Percentiles rank a stretch among this genome's conserved stretches.
Evolutionary conservation across 2,113 vertebrate genomes (phyloP).

Genomic region (Nansenia antarctica): DNA sequence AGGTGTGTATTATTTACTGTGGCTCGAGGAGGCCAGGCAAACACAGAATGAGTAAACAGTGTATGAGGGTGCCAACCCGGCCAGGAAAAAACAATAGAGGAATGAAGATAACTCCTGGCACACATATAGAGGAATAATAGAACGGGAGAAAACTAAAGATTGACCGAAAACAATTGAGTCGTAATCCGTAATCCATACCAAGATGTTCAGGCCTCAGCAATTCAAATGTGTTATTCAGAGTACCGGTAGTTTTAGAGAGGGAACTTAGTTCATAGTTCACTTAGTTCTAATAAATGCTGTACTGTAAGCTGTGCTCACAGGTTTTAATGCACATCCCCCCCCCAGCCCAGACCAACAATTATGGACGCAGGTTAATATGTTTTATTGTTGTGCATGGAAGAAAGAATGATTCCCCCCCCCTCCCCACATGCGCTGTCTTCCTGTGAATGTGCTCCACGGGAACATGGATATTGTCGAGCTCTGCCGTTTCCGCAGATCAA

Average conservation of each 20-base stretch:
- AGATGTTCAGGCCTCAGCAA: background rate
- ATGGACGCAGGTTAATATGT: background rate
- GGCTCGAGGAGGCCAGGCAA: constrained; percentile 24
- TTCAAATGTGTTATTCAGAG: background rate
- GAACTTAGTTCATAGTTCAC: background rate
- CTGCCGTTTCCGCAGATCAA: constrained; percentile 50
- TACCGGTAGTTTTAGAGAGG: background rate
- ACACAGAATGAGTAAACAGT: constrained; percentile 33
- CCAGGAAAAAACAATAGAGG: background rate
- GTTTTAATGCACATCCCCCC: background rate
- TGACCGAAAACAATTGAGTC: constrained; percentile 1
- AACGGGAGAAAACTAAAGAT: background rate
- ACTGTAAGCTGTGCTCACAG: constrained; percentile 4
- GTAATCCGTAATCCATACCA: background rate
- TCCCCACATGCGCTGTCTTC: background rate
- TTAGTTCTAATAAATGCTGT: background rate
- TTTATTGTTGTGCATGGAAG: background rate
- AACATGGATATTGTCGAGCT: constrained; percentile 45
- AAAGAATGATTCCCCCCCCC: background rate
- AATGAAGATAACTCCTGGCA: no score
- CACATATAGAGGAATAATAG: background rate
- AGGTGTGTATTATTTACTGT: constrained; percentile 48
- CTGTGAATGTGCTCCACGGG: constrained; percentile 24
- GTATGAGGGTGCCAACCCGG: background rate
- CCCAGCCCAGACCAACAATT: background rate